Conservation (phyloP, 2,113 vertebrate genomes). For the Jacana jacana region DNA sequence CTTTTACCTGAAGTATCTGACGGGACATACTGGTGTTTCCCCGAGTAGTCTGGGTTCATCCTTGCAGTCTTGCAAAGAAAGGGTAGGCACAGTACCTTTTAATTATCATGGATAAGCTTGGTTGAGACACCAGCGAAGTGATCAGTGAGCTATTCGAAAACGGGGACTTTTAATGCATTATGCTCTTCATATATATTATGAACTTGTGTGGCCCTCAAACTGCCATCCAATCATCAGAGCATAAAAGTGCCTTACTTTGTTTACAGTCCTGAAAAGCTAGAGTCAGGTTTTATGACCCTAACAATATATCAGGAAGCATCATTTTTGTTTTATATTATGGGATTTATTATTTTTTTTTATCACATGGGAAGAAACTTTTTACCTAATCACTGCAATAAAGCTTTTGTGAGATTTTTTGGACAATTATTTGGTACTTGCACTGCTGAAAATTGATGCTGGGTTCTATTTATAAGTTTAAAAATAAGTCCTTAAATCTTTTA, state of each 20-base stretch:
- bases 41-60: neutral
- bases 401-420: conserved; percentile 13
- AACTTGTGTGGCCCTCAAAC: conserved; percentile 41
- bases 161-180: neutral
- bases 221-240: neutral
- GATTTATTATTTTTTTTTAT: neutral
- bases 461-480: conserved; percentile 18
- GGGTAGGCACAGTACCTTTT: neutral
- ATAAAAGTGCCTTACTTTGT: conserved; percentile 14
- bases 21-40: neutral
- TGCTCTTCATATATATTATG: neutral
- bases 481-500: conserved; percentile 39
- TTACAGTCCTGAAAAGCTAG: neutral
- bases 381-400: conserved; percentile 12
- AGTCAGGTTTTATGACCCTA: conserved; percentile 6
- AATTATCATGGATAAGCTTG: neutral
- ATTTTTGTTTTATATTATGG: neutral
- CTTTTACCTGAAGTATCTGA: neutral
- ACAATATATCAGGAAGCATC: neutral
- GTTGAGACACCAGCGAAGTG: neutral
- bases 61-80: neutral
- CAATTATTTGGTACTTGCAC: neutral
- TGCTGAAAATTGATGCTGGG: neutral
- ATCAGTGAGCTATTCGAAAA: neutral
- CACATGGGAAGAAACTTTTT: neutral